Evolutionary conservation across 1,140 invertebrate genomes (phyloP), one percentile per base, ranked within the genome.

Genomic region (Bombus polaris): DNA sequence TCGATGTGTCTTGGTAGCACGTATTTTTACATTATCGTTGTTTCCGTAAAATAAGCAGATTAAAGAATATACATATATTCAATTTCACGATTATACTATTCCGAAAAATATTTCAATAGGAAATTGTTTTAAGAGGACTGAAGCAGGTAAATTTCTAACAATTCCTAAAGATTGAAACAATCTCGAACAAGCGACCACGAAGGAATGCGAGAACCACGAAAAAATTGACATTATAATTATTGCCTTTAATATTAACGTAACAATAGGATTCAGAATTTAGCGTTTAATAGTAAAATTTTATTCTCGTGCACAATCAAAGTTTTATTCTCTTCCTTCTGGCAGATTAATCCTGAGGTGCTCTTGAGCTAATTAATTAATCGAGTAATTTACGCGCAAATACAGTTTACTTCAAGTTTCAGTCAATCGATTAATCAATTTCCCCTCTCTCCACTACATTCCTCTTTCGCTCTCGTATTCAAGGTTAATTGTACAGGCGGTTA

Each of bases 351-450:
- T 13, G 47, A 28, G 32, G 15, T 76, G 32, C 28, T 65, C 18
- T 71, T 25, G 3, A 62, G 76, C 66, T 37, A 72, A 85, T 85
- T 78, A 85, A 85, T 80, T 66, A 85, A 85, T 85, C 68, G 83
- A 80, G 80, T 71, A 79, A 71, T 83, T 76, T 65, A 65, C 76
- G 66, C 47, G 47, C 35, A 44, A 71, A 62, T 71, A 70, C 47
- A 37, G 13, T 39, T 71, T 35, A 22, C 35, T 44, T 71, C 32
- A 35, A 79, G 22, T 79, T 39, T 79, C 75, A 15, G 22, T 39
- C 68, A 18, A 85, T 85, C 76, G 76, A 84, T 84, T 65, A 80
- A 79, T 72, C 66, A 59, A 78, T 80, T 84, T 53, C 47, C 37
- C 39, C 68, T 53, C 37, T 35, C 25, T 80, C 37, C 35, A 0